Percentiles rank a stretch among this genome's conserved stretches.
Evolutionary conservation across 2,888 invertebrate genomes (phyloP).

Genomic region (Pyrrhia umbra): DNA sequence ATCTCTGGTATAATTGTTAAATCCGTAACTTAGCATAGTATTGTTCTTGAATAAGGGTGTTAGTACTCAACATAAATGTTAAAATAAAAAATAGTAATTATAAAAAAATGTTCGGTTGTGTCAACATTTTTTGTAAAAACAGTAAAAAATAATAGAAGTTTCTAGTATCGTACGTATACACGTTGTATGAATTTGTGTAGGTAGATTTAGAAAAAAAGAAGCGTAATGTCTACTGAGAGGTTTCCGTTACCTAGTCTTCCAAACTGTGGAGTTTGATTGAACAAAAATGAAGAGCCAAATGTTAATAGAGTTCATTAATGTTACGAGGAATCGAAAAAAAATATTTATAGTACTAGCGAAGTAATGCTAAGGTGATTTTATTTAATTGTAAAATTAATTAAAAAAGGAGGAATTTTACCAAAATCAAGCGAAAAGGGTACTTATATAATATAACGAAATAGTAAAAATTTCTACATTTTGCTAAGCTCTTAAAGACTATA

Average conservation of each 20-base stretch:
- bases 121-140: conserved; percentile 69
- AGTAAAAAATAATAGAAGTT: conserved; percentile 43
- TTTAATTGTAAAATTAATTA: conserved; percentile 56
- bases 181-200: conserved; percentile 75
- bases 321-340: conserved; percentile 73
- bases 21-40: conserved; percentile 37
- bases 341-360: conserved; percentile 66
- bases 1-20: too few relatives aligned
- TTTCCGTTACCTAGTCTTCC: conserved; percentile 86
- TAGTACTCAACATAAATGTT: conserved; percentile 35
- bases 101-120: conserved; percentile 75
- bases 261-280: conserved; percentile 83
- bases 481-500: conserved; percentile 71
- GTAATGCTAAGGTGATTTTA: conserved; percentile 65
- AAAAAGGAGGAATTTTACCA: conserved; percentile 71
- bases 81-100: conserved; percentile 18
- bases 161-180: conserved; percentile 76
- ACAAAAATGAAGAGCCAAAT: conserved; percentile 77
- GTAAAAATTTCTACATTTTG: conserved; percentile 70
- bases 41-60: conserved; percentile 39
- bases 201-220: conserved; percentile 66
- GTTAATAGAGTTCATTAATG: conserved; percentile 78
- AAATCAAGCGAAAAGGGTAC: conserved; percentile 77
- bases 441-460: conserved; percentile 65
- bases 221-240: conserved; percentile 61